A percentile compares a stretch with the other conserved stretches of the same genome.
These are phyloP conservation scores for Botia almorhae DNA, from an alignment of 2,797 vertebrate genomes.

Conservation along the genomic window DNA sequence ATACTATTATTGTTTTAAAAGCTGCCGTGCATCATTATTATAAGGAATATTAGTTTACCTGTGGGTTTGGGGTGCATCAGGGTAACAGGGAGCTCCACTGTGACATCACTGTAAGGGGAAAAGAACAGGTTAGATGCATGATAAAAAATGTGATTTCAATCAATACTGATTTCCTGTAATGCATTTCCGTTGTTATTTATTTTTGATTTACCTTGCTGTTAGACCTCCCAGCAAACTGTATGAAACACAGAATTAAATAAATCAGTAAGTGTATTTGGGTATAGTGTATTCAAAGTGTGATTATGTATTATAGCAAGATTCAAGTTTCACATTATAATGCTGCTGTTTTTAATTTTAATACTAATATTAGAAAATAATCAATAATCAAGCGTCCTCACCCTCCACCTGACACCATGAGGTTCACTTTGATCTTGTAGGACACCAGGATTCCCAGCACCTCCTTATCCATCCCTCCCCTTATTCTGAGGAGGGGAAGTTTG, in stretches of 20 bases:
- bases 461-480: slow-evolving; percentile 81
- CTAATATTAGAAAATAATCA: not conserved
- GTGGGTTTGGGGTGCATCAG: slow-evolving; percentile 90
- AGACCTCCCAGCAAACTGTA: slow-evolving; percentile 87
- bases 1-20: not conserved
- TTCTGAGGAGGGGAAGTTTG: slow-evolving; percentile 65
- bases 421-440: slow-evolving; percentile 92
- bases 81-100: slow-evolving; percentile 83
- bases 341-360: not conserved
- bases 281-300: not conserved
- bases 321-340: not conserved
- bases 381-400: slow-evolving; percentile 75
- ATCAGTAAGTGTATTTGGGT: not conserved
- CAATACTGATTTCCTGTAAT: not conserved
- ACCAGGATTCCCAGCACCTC: slow-evolving; percentile 90
- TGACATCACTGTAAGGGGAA: slow-evolving; percentile 81
- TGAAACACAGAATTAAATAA: slow-evolving; percentile 27
- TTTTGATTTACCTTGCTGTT: slow-evolving; percentile 83
- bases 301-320: not conserved
- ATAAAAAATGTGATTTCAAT: no score
- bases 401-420: slow-evolving; percentile 87
- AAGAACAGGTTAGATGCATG: slow-evolving; percentile 25
- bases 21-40: not conserved
- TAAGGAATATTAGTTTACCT: slow-evolving; percentile 67
- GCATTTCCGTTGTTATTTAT: not conserved